Base-by-base conservation (phyloP, 2,888 invertebrate genomes). In the Hirtodrosophila confusa region DNA sequence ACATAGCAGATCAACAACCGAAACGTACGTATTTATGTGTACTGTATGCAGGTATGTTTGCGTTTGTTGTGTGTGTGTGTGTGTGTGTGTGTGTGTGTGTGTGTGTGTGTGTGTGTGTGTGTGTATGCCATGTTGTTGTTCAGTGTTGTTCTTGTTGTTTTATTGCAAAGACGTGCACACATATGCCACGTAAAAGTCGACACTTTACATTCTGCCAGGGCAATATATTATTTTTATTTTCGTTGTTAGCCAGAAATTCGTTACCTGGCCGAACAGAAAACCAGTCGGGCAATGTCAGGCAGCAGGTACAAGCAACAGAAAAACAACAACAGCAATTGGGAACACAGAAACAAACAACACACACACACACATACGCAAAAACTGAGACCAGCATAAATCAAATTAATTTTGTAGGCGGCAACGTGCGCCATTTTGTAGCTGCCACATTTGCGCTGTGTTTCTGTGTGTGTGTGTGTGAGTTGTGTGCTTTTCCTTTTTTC, bases 321-420 rank as follows among this genome's bases (percentile, higher is more conserved):
- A 17, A 45, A 45, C n/a, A 31, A 33, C 31, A 62, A 48, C 37
- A 31, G 40, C 71, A 76, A 70, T 75, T 74, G 75, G 60, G 27
- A 71, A 56, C 31, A 72, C 41, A 39, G 53, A 54, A 33, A 41
- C 44, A 43, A 41, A 37, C 35, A 48, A 55, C 57, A 53, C 31
- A 29, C 35, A 66, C n/a, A 61, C 35, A 40, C 24, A 35, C 43
- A 58, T 39, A 41, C 27, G 43, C 49, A 54, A 50, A 71, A 72
- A 60, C 74, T 58, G 75, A 62, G 61, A 67, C 64, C 60, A 79
- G 61, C 82, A 78, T 89, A 89, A 89, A 89, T 89, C 89, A 89
- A 88, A 89, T 89, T 86, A 87, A 89, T 88, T 88, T 88, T 77
- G 88, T 80, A 86, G 88, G 82, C 87, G 75, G 66, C 77, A 79